Percentiles rank a stretch among this genome's conserved stretches.
Conservation (phyloP, 2,888 invertebrate genomes). For the Sphaerophoria taeniata region DNA sequence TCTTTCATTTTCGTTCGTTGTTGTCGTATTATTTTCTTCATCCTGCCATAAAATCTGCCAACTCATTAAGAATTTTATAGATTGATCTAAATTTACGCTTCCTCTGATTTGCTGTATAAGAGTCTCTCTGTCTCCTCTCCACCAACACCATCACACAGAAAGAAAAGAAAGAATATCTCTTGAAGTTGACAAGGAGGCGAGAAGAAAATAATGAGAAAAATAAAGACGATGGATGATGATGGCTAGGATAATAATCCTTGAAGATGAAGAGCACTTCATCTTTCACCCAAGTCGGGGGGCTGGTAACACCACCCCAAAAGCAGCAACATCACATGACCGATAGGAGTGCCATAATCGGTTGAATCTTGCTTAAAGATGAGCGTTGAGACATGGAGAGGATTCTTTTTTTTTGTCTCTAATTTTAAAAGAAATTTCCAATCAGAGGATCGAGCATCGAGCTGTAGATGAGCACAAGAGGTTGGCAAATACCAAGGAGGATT, state of each 20-base stretch:
- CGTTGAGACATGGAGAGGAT: constrained; percentile 25
- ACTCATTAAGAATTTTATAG: constrained; percentile 64
- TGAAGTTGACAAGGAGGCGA: constrained; percentile 50
- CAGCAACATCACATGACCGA: constrained; percentile 50
- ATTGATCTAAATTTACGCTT: constrained; percentile 58
- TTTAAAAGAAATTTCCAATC: constrained; percentile 58
- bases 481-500: constrained; percentile 66
- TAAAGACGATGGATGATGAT: constrained; percentile 66
- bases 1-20: constrained; percentile 25
- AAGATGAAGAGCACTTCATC: constrained; percentile 61
- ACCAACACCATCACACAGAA: not conserved
- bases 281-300: constrained; percentile 35
- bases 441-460: constrained; percentile 39
- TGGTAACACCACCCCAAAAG: not conserved
- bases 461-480: constrained; percentile 41
- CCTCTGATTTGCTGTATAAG: constrained; percentile 32
- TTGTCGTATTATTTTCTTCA: constrained; percentile 12
- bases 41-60: constrained; percentile 50
- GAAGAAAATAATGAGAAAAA: constrained; percentile 70
- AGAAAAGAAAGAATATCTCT: constrained; percentile 7
- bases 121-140: not conserved
- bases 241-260: constrained; percentile 63
- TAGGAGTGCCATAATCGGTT: constrained; percentile 43
- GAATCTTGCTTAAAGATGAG: constrained; percentile 36
- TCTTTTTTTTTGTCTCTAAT: constrained; percentile 6